Base-by-base conservation (phyloP, 2,797 vertebrate species). In the Darevskia nairensis region DNA sequence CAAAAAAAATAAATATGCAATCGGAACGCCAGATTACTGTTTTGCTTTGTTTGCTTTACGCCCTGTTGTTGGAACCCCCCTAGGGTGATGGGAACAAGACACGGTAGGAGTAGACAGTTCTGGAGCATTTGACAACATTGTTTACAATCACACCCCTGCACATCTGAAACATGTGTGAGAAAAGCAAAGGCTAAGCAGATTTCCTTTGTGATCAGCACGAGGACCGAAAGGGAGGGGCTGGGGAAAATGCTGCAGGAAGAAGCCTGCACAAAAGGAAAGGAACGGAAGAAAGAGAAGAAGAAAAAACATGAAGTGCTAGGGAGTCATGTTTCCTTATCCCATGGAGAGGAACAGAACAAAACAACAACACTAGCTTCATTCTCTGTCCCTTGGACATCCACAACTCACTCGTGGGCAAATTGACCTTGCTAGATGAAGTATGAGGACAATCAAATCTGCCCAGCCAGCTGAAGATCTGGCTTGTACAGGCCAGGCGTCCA, bases 31-130 rank as follows among this genome's bases (percentile, higher is more conserved):
- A 96, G 96, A 97, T 96, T 95, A 96, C 94, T 96, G 96, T 97
- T 96, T 96, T 95, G 94, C 96, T 96, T 96, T 96, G 96, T 96
- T 97, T 97, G 96, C 94, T 95, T 96, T 96, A 96, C 92, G 83
- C 96, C 96, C 95, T 96, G 89, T 96, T 96, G 96, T 96, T 94
- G 96, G 96, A 96, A 96, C 95, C 96, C 96, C 95, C 96, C 95
- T 88, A 90, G 95, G 95, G 96, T 96, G 96, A 93, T 89, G 93
- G 93, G 96, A 96, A 95, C 92, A 93, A 94, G 96, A 95, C 92
- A 1, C 69, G 41, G 96, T 95, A 79, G 86, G 94, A 95, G 94
- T 92, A 94, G 93, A 95, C 88, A 82, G 91, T 94, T 89, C 94
- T 96, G 95, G 95, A 95, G 94, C 75, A 0, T 82, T 92, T 4